phyloP scores from a whole-genome alignment of 2,888 invertebrate genomes.

The Ephialtes manifestator region DNA sequence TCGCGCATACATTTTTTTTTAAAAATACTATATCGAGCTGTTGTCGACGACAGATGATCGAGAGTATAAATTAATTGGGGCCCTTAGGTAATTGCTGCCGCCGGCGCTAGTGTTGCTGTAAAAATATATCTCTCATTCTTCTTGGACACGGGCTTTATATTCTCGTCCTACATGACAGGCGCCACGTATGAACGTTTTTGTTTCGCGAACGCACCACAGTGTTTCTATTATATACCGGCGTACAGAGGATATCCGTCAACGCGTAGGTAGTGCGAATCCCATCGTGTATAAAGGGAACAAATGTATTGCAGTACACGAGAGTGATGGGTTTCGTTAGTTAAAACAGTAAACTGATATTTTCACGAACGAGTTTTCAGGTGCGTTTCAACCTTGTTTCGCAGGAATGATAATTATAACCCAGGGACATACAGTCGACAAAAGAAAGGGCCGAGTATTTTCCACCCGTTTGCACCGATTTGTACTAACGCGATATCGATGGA shows the following conservation, averaged over 20 bases:
- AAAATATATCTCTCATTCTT: neutral
- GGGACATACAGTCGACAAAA: neutral
- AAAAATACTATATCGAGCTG: too few relatives aligned
- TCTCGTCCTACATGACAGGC: neutral
- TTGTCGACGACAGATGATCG: neutral
- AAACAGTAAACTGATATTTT: slow-evolving; percentile 49
- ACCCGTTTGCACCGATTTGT: neutral
- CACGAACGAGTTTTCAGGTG: neutral
- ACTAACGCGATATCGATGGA: neutral
- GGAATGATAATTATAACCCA: neutral
- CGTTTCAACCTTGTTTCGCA: slow-evolving; percentile 36
- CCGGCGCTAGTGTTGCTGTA: neutral
- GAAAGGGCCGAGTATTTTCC: neutral
- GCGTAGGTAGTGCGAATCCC: neutral
- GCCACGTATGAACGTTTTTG: neutral
- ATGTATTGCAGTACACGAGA: neutral
- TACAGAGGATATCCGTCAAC: slow-evolving; percentile 5
- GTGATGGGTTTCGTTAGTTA: slow-evolving; percentile 32
- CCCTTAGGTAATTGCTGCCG: neutral
- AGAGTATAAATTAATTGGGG: neutral
- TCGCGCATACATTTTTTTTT: too few relatives aligned
- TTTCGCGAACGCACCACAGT: neutral
- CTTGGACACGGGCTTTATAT: neutral
- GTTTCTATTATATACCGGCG: neutral
- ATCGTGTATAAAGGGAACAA: neutral